Evolutionary conservation across 2,888 invertebrate genomes (phyloP), one percentile per base, ranked within the genome.

Genomic region (Blastobasis lacticolella): DNA sequence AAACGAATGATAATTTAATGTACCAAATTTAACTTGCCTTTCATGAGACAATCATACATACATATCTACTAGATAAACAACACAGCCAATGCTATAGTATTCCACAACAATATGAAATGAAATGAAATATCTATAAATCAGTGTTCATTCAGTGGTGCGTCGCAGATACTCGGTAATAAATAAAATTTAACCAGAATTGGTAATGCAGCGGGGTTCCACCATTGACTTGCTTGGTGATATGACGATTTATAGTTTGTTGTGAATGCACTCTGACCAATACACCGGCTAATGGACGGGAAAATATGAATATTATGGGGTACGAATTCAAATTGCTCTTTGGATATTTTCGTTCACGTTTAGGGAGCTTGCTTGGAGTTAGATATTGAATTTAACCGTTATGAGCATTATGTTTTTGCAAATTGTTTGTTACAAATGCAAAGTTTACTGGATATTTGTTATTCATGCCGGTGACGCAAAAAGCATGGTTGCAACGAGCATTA

Each of bases 201-300:
- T 60, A 62, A 64, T 58, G 59, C 59, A 61, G 63, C 62, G 69
- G 69, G 72, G 63, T 67, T 70, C 63, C 58, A 56, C 53, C 62
- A 66, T 55, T 62, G 66, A 64, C 63, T 68, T 58, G 54, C 55
- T 56, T 61, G 58, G 64, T 65, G 65, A 73, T 70, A 69, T 60
- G 53, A 61, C 59, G 61, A 75, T 77, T 75, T 75, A 74, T 73
- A 58, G 60, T 56, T 57, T 64, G 62, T 62, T 63, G 63, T 57
- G 63, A 64, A 60, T 57, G 60, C 63, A 61, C 63, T 66, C 61
- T 62, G 61, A 67, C 55, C 53, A 53, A 56, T 55, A 53, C 58
- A 61, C 53, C 59, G 64, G 59, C 64, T 66, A 76, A 76, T 72
- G 69, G 64, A 52, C 61, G 57, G 72, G 67, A 23, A 72, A 74